phyloP scores from a whole-genome alignment of 2,797 vertebrate species.

The Tympanoctomys barrerae region DNA sequence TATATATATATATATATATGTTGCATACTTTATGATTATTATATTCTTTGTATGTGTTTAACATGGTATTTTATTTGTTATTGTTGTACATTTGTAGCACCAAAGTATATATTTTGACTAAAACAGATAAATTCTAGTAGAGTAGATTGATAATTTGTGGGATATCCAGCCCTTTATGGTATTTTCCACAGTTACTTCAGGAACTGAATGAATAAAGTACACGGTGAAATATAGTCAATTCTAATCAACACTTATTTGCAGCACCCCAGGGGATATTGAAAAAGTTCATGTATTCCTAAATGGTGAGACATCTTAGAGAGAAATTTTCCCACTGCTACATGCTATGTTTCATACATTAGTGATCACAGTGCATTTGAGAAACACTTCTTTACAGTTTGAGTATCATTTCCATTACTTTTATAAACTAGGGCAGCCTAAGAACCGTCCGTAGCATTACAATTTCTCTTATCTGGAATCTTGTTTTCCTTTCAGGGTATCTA shows the following conservation, averaged over 20 bases:
- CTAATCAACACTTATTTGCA: not conserved
- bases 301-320: not conserved
- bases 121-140: not conserved
- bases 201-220: constrained; percentile 4
- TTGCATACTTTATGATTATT: not conserved
- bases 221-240: not conserved
- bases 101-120: not conserved
- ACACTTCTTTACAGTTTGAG: not conserved
- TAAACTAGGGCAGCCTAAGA: not conserved
- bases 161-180: not conserved
- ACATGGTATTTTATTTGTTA: not conserved
- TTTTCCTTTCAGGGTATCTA: not conserved
- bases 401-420: not conserved
- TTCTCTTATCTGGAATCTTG: not conserved
- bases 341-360: not conserved
- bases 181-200: not conserved
- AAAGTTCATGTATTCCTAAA: not conserved
- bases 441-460: not conserved
- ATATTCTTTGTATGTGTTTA: not conserved
- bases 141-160: not conserved
- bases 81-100: not conserved
- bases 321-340: not conserved
- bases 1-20: not conserved
- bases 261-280: not conserved
- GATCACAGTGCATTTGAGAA: not conserved